These are phyloP conservation scores for Bufotes viridis DNA, from an alignment of 2,797 vertebrate genomes.

Conservation along the genomic window DNA sequence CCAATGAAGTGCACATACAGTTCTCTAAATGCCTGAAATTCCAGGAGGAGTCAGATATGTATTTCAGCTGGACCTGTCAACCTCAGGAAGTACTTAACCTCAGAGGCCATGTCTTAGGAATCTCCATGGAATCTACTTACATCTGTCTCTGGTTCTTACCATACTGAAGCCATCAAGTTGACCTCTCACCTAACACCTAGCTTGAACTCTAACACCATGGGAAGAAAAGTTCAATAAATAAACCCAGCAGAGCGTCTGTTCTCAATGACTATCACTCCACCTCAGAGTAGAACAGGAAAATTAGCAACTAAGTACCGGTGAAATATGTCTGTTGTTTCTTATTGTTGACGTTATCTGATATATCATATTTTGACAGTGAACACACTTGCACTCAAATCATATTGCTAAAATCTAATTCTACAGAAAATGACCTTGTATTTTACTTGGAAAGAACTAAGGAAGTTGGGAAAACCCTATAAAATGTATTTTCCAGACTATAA, in stretches of 20 bases:
- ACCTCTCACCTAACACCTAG: conserved; percentile 53
- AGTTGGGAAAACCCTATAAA: background rate
- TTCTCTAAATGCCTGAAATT: conserved; percentile 38
- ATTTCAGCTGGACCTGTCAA: conserved; percentile 40
- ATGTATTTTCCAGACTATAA: too few relatives aligned
- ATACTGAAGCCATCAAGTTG: conserved; percentile 52
- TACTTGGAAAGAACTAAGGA: background rate
- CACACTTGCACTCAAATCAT: background rate
- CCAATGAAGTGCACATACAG: background rate
- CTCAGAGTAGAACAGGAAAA: background rate
- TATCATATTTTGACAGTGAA: background rate
- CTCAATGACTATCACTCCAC: background rate
- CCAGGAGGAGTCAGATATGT: conserved; percentile 25
- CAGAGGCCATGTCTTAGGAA: conserved; percentile 37
- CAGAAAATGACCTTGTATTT: background rate
- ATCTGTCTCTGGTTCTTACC: conserved; percentile 35
- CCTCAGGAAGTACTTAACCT: conserved; percentile 51
- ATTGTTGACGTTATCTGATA: background rate
- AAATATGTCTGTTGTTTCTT: background rate
- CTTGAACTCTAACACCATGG: conserved; percentile 39
- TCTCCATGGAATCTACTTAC: conserved; percentile 30
- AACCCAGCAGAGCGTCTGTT: conserved; percentile 32
- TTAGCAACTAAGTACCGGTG: background rate
- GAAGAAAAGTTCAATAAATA: conserved; percentile 39
- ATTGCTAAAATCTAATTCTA: background rate